Base-by-base conservation (phyloP, 2,888 invertebrate genomes). In the Mantis religiosa region DNA sequence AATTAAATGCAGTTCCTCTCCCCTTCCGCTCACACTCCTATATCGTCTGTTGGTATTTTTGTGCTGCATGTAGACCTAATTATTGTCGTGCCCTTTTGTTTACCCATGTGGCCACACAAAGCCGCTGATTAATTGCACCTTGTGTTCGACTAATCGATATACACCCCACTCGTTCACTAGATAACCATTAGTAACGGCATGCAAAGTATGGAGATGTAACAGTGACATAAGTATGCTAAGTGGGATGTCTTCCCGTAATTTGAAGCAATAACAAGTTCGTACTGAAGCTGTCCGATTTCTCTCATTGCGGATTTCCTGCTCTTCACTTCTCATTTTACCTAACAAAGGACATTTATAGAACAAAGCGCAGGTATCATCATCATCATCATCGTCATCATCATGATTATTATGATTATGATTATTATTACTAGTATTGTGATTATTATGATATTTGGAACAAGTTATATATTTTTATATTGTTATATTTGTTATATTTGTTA, bases 121-220 rank as follows among this genome's bases (percentile, higher is more conserved):
- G 82, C 82, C 82, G 82, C 27, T 87, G 87, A 87, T 87, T 87
- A 87, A 87, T 87, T 87, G 87, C 87, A 87, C 87, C 87, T 87
- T 87, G 82, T 87, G 82, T 87, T 87, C 87, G 81, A 87, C 87
- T 87, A 87, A 87, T 87, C 87, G 87, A 87, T 87, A 87, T 82
- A 34, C 87, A 87, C 87, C 87, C 87, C 81, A 87, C 87, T 87
- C 87, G 87, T 87, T 87, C 82, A 87, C 87, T 87, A 82, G 82
- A 87, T 87, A 82, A 87, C 82, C 87, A 87, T 87, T 87, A 87
- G 87, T 87, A 87, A 87, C 82, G 82, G 82, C 87, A 82, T 82
- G 87, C 87, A 82, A 82, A 12, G 54, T 71, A 71, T 71, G 54
- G 54, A 71, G 54, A 71, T 71, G 54, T 71, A 71, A 71, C 54